Base-by-base conservation (phyloP, 2,888 invertebrate species). In the Strigamia crassipes region DNA sequence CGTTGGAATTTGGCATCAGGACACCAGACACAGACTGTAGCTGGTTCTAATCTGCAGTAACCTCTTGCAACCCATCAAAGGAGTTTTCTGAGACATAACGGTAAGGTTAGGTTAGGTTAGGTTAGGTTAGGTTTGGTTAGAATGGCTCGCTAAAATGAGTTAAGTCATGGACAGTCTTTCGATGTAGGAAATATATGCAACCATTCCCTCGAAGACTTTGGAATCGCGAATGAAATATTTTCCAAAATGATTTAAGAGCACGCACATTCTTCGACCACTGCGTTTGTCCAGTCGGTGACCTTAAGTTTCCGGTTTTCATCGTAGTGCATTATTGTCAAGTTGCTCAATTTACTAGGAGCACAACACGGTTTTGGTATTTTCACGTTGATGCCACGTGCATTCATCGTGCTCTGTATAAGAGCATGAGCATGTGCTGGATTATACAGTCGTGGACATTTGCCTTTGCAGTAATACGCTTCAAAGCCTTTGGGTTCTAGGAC, bases 361-460 rank as follows among this genome's bases (percentile, higher is more conserved):
- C 93, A 93, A 85, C 93, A 93, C 0, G 92, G 92, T 81, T 91
- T 90, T 1, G 91, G 91, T 21, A 86, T 85, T 12, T 83, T 83
- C 61, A 83, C 80, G 78, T 83, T 83, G 42, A 8, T 23, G 82
- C 82, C 3, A 88, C 87, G 90, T 85, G 91, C 91, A 90, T 92
- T 91, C 84, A 93, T 90, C 10, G 92, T 87, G 84, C 92, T 91
- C 87, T 93, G 93, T 80, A 93, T 88, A 23, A 92, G 88, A 0
- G 93, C 93, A 86, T 93, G 93, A 85, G 92, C 92, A 84, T 92
- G 91, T 0, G 92, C 93, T 13, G 92, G 91, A 86, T 92, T 92
- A 86, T 91, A 92, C 8, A 91, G 89, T 0, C 91, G 90, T 0
- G 92, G 92, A 86, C 93, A 93, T 78, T 91, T 89, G 4, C 93